Evolutionary conservation across 2,888 invertebrate species (phyloP), one percentile per base, ranked within the genome.

Genomic region (Asteroscopus sphinx): DNA sequence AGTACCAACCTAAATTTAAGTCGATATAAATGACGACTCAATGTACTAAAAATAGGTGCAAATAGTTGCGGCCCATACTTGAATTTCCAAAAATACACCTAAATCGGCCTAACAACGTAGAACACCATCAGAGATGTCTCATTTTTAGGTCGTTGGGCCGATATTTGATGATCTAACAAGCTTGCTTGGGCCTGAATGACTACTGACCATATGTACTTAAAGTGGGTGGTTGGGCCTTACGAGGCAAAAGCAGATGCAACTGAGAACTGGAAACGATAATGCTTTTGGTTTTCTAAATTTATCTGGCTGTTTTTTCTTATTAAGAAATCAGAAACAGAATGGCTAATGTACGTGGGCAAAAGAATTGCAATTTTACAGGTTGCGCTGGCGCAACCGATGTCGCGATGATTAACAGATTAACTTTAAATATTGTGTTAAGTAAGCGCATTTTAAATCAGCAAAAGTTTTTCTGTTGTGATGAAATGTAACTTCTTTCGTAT

Each of bases 331-430:
- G 17, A 46, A 16, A 42, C 21, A 44, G 16, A 45, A 15, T 21
- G 33, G 44, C 28, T 26, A 3, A 33, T 36, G 41, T 35, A 40
- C 26, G 32, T 33, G 13, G 33, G 11, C 39, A 36, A 25, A 35
- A 35, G 32, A 57, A 13, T 35, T 48, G 46, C 48, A 64, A 58
- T 65, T 53, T 55, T 52, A 42, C 53, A 58, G 58, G 47, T 48
- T 15, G 41, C 45, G 49, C 47, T 58, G 32, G 35, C 45, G 70
- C 47, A 64, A 52, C 37, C 48, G 66, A 52, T 58, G 65, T 64
- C 47, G 51, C 48, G 40, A 48, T 59, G 55, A 70, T 70, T 58
- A 65, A 47, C 47, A 48, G 58, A 55, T 68, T 65, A 53, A 45
- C 56, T 53, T 42, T 17, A 49, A 49, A 63, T 49, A 57, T 56